Evolutionary conservation across 2,888 invertebrate species (phyloP), one percentile per base, ranked within the genome.

Genomic region (Trimorus sp.): DNA sequence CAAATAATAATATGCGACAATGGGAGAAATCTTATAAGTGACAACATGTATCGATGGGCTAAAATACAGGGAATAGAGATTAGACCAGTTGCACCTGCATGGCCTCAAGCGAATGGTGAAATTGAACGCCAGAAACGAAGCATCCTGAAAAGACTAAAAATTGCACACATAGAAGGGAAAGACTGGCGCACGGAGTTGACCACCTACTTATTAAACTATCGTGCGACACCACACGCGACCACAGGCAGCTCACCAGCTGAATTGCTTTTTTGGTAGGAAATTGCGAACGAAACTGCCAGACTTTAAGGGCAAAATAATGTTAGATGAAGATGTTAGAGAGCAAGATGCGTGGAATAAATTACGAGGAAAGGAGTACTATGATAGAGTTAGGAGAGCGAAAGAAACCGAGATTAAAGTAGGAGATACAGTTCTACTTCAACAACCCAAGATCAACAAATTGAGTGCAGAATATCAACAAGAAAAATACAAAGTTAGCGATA

Each of bases 1-100:
- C 45, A 62, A 0, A 59, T 60, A 14, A 63, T 86, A 7, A 56
- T 79, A 16, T 73, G 77, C 49, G 87, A 87, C 63, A 88, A 87
- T 70, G 87, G 85, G 45, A 38, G 59, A n/a, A 59, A 66, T 12
- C 45, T 75, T 7, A 66, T 40, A 11, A 42, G n/a, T 45, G 15
- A n/a, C 5, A 51, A 42, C 51, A 40, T 86, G 48, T 56, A 83
- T 60, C 15, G 60, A 2, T 86, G 84, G 73, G 84, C 83, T 12
- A 26, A 66, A 12, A 26, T 70, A 62, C 58, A 84, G 12, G 80
- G 79, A 54, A 82, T 84, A 26, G 49, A 69, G 51, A 58, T 85
- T 15, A 59, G 63, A n/a, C 71, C 82, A 66, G 73, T 81, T 9
- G 84, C 84, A 16, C 85, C 85, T 3, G 65, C 65, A 8, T 74